Percentiles rank a stretch among this genome's conserved stretches.
These are phyloP conservation scores for Choristoneura rosaceana DNA, from an alignment of 2,888 invertebrate species.

Conservation along the genomic window DNA sequence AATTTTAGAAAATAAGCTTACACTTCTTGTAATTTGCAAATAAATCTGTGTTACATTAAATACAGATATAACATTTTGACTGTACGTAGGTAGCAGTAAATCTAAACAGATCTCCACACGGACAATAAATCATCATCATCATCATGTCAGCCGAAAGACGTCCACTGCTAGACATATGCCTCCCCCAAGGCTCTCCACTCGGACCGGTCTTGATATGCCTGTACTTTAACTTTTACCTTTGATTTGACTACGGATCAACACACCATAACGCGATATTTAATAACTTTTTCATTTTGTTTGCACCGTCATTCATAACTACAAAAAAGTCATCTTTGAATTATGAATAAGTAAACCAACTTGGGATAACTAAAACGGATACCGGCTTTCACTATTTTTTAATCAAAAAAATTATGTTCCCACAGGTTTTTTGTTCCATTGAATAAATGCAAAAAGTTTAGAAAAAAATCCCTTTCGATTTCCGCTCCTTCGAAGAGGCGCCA, in stretches of 20 bases:
- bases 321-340: slow-evolving; percentile 9
- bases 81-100: no score
- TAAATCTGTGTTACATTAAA: no score
- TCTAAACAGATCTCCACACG: no score
- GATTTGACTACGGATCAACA: background rate
- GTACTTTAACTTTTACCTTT: background rate
- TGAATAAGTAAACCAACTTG: slow-evolving; percentile 28
- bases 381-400: slow-evolving; percentile 73
- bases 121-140: no score
- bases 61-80: no score
- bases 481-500: slow-evolving; percentile 76
- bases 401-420: slow-evolving; percentile 62
- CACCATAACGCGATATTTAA: background rate
- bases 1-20: background rate
- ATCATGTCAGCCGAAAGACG: no score
- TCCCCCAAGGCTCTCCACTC: no score
- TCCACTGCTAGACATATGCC: no score
- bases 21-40: background rate
- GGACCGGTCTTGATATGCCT: no score
- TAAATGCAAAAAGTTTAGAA: slow-evolving; percentile 59
- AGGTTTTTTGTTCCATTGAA: slow-evolving; percentile 66
- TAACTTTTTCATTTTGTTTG: background rate
- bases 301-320: slow-evolving; percentile 8
- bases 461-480: slow-evolving; percentile 84
- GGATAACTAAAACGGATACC: slow-evolving; percentile 43